phyloP scores from a whole-genome alignment of 2,888 invertebrate species.

The Myopa tessellatipennis region DNA sequence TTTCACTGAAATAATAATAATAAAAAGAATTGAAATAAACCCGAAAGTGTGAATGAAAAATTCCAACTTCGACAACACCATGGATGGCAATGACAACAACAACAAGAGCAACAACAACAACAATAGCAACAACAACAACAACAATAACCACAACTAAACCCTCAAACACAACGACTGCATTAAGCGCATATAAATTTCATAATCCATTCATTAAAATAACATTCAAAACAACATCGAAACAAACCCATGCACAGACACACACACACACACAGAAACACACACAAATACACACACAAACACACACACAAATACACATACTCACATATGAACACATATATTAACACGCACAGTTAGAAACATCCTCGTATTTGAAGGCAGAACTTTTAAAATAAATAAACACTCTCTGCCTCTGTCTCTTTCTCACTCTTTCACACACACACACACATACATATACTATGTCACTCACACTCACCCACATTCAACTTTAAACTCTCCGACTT shows the following conservation, averaged over 20 bases:
- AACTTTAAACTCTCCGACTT: background rate
- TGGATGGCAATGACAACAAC: background rate
- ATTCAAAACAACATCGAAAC: conserved; percentile 36
- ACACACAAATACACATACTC: conserved; percentile 16
- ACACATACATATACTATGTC: background rate
- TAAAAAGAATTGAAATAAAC: background rate
- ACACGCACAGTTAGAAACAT: too few species aligned
- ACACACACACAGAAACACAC: conserved; percentile 6
- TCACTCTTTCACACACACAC: background rate
- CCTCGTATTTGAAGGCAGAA: conserved; percentile 6
- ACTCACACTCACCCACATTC: background rate
- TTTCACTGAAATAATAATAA: background rate
- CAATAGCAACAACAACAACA: background rate
- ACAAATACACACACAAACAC: conserved; percentile 11
- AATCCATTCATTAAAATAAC: conserved; percentile 46
- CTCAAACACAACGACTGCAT: conserved; percentile 21
- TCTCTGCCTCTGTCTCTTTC: too few species aligned
- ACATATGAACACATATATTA: background rate
- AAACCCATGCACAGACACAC: conserved; percentile 30
- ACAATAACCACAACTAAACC: conserved; percentile 15
- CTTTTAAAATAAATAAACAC: conserved; percentile 32
- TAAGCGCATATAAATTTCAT: conserved; percentile 40
- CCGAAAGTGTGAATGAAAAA: background rate
- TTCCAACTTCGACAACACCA: background rate
- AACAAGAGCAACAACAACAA: conserved; percentile 14